phyloP scores from a whole-genome alignment of 2,797 vertebrate genomes.

The Chaetodon trifasciatus region DNA sequence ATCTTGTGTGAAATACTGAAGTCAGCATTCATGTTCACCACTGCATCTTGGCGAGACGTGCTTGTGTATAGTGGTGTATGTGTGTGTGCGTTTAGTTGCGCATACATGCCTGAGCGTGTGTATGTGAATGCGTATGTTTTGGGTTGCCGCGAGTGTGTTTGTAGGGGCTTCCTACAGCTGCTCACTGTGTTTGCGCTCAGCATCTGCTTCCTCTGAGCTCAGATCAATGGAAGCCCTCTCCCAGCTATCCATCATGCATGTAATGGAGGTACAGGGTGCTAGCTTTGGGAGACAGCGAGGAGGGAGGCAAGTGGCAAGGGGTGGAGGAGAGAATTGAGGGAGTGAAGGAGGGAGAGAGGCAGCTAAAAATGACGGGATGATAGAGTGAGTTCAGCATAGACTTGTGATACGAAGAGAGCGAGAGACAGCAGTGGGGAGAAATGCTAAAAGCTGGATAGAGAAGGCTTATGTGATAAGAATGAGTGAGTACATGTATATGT shows the following conservation, averaged over 20 bases:
- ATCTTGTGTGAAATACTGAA: slow-evolving; percentile 41
- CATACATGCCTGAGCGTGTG: slow-evolving; percentile 12
- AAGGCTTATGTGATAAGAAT: slow-evolving; percentile 72
- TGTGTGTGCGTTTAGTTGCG: slow-evolving; percentile 19
- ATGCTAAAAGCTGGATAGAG: slow-evolving; percentile 67
- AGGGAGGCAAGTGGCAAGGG: slow-evolving; percentile 52
- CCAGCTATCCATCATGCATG: slow-evolving; percentile 81
- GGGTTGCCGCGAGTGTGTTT: slow-evolving; percentile 58
- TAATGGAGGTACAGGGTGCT: slow-evolving; percentile 79
- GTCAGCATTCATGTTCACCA: slow-evolving; percentile 25
- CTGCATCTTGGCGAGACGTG: slow-evolving; percentile 30
- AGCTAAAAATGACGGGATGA: slow-evolving; percentile 74
- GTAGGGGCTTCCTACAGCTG: slow-evolving; percentile 65
- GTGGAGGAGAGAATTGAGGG: slow-evolving; percentile 58
- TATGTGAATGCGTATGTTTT: slow-evolving; percentile 38
- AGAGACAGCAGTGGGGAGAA: slow-evolving; percentile 52
- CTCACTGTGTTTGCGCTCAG: slow-evolving; percentile 74
- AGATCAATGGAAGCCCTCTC: slow-evolving; percentile 83
- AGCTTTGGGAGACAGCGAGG: slow-evolving; percentile 56
- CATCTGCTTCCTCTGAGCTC: slow-evolving; percentile 80
- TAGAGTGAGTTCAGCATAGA: slow-evolving; percentile 72
- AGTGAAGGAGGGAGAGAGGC: slow-evolving; percentile 63
- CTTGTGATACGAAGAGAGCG: slow-evolving; percentile 59
- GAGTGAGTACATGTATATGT: slow-evolving; percentile 52
- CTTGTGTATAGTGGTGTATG: slow-evolving; percentile 20